These are phyloP conservation scores for Tauraco hartlaubi DNA, from an alignment of 2,797 vertebrate species.

Conservation along the genomic window DNA sequence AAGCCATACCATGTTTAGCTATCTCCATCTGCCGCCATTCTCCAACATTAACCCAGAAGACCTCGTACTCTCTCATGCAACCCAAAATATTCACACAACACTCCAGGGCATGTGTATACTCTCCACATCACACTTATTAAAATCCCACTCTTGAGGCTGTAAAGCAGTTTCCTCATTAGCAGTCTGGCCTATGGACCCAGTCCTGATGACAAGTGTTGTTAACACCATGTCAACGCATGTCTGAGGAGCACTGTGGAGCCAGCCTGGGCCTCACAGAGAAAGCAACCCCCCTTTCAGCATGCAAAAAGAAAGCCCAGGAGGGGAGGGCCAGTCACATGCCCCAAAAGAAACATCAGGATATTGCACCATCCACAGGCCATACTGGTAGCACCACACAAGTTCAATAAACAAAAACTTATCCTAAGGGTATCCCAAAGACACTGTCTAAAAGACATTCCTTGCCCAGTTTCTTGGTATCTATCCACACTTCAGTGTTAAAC, in stretches of 20 bases:
- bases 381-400: background rate
- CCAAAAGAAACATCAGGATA: background rate
- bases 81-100: slow-evolving; percentile 57
- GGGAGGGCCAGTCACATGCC: background rate
- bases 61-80: background rate
- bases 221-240: slow-evolving; percentile 34
- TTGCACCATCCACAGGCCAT: background rate
- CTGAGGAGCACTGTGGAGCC: slow-evolving; percentile 2
- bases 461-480: background rate
- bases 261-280: background rate
- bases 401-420: background rate
- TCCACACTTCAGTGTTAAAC: background rate
- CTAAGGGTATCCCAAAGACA: background rate
- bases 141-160: slow-evolving; percentile 37
- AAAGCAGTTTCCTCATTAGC: slow-evolving; percentile 19
- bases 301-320: background rate
- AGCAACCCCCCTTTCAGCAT: background rate
- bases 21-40: slow-evolving; percentile 42
- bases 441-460: background rate
- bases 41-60: slow-evolving; percentile 48
- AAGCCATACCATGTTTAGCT: slow-evolving; percentile 22
- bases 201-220: slow-evolving; percentile 34
- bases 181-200: slow-evolving; percentile 15
- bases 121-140: slow-evolving; percentile 54
- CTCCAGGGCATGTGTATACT: slow-evolving; percentile 48